Percentiles rank a stretch among this genome's conserved stretches.
Evolutionary conservation across 2,113 vertebrate species (phyloP).

Genomic region (Bothrops jararaca): DNA sequence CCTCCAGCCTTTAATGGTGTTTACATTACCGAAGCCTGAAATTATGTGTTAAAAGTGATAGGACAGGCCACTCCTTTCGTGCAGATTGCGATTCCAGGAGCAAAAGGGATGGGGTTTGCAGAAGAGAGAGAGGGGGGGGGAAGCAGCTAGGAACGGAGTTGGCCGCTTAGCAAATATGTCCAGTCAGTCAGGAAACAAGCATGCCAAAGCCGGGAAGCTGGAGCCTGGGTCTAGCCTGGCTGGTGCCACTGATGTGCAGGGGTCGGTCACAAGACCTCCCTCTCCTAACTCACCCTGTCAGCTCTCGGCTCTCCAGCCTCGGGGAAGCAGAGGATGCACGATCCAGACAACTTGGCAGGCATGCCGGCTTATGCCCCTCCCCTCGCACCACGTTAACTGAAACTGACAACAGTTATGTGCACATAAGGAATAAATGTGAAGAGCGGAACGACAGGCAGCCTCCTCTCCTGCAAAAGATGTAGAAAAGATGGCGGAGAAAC

Average conservation of each 20-base stretch:
- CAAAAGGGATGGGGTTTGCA: constrained; percentile 5
- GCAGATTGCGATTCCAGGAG: constrained; percentile 22
- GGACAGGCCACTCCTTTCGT: neutral
- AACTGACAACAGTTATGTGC: neutral
- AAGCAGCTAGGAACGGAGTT: constrained; percentile 57
- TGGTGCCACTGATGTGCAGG: constrained; percentile 71
- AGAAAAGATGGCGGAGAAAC: neutral
- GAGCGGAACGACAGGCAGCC: neutral
- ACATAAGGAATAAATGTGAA: neutral
- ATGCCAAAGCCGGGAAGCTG: constrained; percentile 60
- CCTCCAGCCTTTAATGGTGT: neutral
- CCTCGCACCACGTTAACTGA: neutral
- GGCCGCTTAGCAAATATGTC: constrained; percentile 41
- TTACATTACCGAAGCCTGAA: constrained; percentile 3
- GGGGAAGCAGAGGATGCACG: neutral
- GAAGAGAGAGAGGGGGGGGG: neutral
- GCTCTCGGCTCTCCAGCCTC: neutral
- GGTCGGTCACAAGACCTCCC: constrained; percentile 57
- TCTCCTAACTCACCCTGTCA: constrained; percentile 51
- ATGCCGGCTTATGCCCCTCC: neutral
- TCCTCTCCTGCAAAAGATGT: neutral
- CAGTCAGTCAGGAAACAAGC: constrained; percentile 55
- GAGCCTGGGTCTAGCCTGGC: constrained; percentile 66
- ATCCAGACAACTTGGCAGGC: neutral
- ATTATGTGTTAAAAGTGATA: neutral